These are phyloP conservation scores for Solenopsis fugax DNA, from an alignment of 1,140 invertebrate species.

Conservation along the genomic window DNA sequence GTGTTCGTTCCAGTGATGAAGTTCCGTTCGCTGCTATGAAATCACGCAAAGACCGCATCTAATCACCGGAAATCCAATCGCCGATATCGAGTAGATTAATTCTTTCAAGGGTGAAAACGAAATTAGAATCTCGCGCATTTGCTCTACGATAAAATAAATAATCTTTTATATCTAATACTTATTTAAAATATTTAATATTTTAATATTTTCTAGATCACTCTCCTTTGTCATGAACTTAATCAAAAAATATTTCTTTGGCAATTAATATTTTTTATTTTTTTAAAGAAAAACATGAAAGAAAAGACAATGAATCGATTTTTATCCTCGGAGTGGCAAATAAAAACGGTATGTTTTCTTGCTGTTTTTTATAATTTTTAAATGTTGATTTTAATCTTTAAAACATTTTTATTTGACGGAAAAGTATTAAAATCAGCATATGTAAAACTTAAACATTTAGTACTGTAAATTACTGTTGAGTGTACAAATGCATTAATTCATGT, in stretches of 20 bases:
- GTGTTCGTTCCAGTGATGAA: conserved; percentile 67
- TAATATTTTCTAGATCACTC: background rate
- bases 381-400: too few species aligned
- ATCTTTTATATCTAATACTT: background rate
- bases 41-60: conserved; percentile 51
- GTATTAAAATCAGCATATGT: too few species aligned
- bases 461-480: too few species aligned
- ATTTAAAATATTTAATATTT: background rate
- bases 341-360: too few species aligned
- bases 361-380: too few species aligned
- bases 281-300: background rate
- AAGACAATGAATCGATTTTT: background rate
- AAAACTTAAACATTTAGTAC: too few species aligned
- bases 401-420: too few species aligned
- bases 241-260: background rate
- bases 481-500: too few species aligned
- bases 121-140: background rate
- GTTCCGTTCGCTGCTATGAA: conserved; percentile 15
- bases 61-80: conserved; percentile 54
- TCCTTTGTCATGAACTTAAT: background rate
- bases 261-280: background rate
- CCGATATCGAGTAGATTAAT: background rate
- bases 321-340: too few species aligned
- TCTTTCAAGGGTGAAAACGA: background rate
- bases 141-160: background rate